A percentile compares a stretch with the other conserved stretches of the same genome.
These are phyloP conservation scores for Vidua chalybeata DNA, from an alignment of 2,113 vertebrate species.

Conservation along the genomic window DNA sequence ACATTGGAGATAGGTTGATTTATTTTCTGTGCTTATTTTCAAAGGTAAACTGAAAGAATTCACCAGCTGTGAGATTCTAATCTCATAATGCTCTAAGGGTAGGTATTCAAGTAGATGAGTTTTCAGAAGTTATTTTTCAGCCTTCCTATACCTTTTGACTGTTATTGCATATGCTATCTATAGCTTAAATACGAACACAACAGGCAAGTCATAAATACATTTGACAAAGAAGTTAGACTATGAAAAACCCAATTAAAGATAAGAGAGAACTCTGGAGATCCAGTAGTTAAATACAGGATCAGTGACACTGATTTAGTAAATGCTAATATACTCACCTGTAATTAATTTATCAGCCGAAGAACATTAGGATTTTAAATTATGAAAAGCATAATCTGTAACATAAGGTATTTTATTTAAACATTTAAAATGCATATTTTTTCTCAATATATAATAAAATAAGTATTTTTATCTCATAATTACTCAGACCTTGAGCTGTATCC, in stretches of 20 bases:
- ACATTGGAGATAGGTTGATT: fast-evolving
- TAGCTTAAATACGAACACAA: not conserved
- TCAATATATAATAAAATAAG: not conserved
- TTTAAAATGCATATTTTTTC: not conserved
- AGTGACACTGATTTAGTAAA: not conserved
- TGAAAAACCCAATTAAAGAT: not conserved
- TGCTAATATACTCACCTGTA: not conserved
- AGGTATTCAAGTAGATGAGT: not conserved
- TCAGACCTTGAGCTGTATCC: not conserved
- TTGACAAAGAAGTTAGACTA: not conserved
- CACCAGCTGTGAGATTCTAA: not conserved
- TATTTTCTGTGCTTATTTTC: not conserved
- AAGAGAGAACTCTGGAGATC: not conserved
- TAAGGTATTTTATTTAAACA: not conserved
- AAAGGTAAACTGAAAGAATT: not conserved
- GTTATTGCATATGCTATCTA: not conserved
- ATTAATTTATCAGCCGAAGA: not conserved
- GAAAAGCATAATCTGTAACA: not conserved
- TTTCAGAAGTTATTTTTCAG: not conserved
- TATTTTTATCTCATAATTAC: not conserved
- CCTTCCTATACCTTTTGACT: not conserved
- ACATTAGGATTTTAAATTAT: not conserved
- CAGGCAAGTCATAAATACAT: not conserved
- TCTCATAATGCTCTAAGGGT: not conserved
- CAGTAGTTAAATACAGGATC: not conserved